Percentiles rank a stretch among this genome's conserved stretches.
Evolutionary conservation across 2,797 vertebrate species (phyloP).

Genomic region (Rhinichthys osculus): DNA sequence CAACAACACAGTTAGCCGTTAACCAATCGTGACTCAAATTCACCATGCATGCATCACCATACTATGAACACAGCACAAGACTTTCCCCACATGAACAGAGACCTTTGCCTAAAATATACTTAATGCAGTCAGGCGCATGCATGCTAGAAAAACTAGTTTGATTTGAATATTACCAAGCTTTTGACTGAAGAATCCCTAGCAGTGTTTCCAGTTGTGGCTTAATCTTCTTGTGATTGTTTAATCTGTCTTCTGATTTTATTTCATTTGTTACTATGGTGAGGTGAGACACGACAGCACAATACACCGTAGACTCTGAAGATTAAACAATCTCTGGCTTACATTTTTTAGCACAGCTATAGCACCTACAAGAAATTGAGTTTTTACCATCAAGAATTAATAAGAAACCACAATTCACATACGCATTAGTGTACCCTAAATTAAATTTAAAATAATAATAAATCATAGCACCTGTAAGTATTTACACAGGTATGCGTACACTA

Average conservation of each 20-base stretch:
- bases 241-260: not conserved
- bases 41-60: not conserved
- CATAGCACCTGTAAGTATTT: not conserved
- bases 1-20: slow-evolving; percentile 27
- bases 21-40: slow-evolving; percentile 9
- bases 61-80: not conserved
- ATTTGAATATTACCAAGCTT: not conserved
- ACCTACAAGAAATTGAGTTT: not conserved
- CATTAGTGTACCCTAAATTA: not conserved
- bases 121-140: not conserved
- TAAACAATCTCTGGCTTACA: not conserved
- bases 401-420: not conserved
- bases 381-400: not conserved
- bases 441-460: not conserved
- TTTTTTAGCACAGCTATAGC: slow-evolving; percentile 19
- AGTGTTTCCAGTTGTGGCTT: not conserved
- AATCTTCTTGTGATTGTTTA: slow-evolving; percentile 13
- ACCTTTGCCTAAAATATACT: not conserved
- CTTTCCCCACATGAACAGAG: not conserved
- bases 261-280: slow-evolving; percentile 13
- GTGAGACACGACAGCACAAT: slow-evolving; percentile 7
- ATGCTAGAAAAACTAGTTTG: not conserved
- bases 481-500: not conserved
- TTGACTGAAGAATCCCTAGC: not conserved
- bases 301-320: not conserved